Base-by-base conservation (phyloP, 2,888 invertebrate species). In the Calameuta filiformis region DNA sequence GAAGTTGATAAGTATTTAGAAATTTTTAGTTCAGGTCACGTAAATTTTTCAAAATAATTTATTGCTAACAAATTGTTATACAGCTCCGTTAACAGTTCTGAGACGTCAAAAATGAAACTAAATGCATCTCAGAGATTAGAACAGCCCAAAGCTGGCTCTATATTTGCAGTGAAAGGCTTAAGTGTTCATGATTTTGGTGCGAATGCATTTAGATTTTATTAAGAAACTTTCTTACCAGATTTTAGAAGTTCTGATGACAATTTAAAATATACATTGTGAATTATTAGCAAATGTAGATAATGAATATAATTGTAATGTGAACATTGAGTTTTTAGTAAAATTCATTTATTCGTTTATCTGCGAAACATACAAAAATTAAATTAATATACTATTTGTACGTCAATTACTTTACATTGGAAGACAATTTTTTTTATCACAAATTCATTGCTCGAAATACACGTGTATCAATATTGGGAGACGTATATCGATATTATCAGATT, bases 61-160 rank as follows among this genome's bases (percentile, higher is more conserved):
- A 4, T 12, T 37, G 12, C 12, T 37, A 12, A 37, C 12, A 37
- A 37, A 37, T 37, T 12, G 4, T 4, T 37, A 4, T 37, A 12
- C 11, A 35, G 35, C 3, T 35, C 35, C 35, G 11, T 35, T 35
- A 35, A 35, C 35, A 35, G 35, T 11, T 35, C 35, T 35, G 35
- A 11, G 11, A 94, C 94, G 0, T 94, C 94, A 78, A 89, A 89
- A 4, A 81, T 89, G 0, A 93, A 92, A 0, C 85, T 93, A 40
- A 88, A 87, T 0, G 88, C 88, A 0, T 89, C 90, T n/a, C 89
- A 93, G 75, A 80, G 88, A 15, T 73, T 88, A 76, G 79, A 86
- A 11, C 91, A 92, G 82, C 92, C 93, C 1, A 84, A 90, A 11
- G 93, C 94, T 34, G 94, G 94, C 69, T 90, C 91, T 31, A 85